Conservation (phyloP, 2,888 invertebrate species). For the Hydriomena furcata region DNA sequence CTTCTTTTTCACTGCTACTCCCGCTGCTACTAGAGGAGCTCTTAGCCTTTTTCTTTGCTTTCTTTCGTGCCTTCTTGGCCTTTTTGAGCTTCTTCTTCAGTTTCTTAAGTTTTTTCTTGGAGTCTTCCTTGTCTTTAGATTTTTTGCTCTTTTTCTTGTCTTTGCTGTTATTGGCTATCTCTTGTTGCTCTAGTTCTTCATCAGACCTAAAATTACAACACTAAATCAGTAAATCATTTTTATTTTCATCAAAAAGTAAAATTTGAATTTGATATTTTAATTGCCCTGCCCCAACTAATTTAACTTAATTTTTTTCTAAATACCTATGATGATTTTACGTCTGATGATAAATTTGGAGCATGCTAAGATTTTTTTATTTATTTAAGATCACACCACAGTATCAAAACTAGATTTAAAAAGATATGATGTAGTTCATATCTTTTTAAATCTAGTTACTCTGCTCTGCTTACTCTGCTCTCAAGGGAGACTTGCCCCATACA, state of each 20-base stretch:
- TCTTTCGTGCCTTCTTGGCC: slow-evolving; percentile 80
- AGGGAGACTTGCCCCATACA: slow-evolving; percentile 91
- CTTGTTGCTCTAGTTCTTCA: slow-evolving; percentile 68
- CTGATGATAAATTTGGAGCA: too few relatives aligned
- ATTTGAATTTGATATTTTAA: too few relatives aligned
- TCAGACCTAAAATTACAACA: slow-evolving; percentile 61
- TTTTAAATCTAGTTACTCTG: too few relatives aligned
- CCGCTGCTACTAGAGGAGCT: slow-evolving; percentile 69
- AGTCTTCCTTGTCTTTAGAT: slow-evolving; percentile 75
- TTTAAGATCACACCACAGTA: too few relatives aligned
- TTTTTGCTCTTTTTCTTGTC: slow-evolving; percentile 75
- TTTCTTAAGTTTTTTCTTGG: slow-evolving; percentile 83
- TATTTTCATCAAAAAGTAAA: too few relatives aligned
- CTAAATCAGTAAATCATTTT: too few relatives aligned
- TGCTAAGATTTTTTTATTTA: too few relatives aligned
- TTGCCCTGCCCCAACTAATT: too few relatives aligned
- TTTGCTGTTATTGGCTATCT: slow-evolving; percentile 58
- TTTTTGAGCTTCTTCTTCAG: slow-evolving; percentile 80
- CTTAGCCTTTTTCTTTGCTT: slow-evolving; percentile 73
- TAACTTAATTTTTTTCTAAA: too few relatives aligned
- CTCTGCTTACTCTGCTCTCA: slow-evolving; percentile 86
- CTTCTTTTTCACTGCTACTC: slow-evolving; percentile 55
- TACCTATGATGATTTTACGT: too few relatives aligned
- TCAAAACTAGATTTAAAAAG: too few relatives aligned
- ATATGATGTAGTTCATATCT: too few relatives aligned